Base-by-base conservation (phyloP, 2,888 invertebrate species). In the Apomyelois bistriatella region DNA sequence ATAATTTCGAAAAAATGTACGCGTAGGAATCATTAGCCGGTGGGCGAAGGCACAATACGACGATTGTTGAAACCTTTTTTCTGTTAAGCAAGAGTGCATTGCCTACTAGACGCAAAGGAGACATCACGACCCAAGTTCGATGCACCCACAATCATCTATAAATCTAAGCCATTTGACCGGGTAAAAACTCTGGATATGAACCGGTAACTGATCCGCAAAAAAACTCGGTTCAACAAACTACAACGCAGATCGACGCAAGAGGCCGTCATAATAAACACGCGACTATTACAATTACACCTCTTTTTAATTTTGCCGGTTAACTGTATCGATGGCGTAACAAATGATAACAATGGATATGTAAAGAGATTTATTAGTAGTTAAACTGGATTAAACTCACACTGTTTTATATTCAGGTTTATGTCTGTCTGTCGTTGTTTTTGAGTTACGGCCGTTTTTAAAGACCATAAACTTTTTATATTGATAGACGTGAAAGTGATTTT, bases 151-250 rank as follows among this genome's bases (percentile, higher is more conserved):
- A 58, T 55, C 58, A 55, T 53, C 61, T 65, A 70, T 74, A 72
- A 66, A 66, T 71, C 63, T 65, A 48, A 61, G 65, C 70, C 68
- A 65, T 61, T 62, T 67, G 63, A 60, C 64, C 58, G 68, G 68
- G 72, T 71, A 79, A 79, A 75, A 71, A 66, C 57, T 56, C 53
- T 46, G 60, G 57, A 61, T 59, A 58, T 48, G 37, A 68, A 80
- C 78, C 79, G 80, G 81, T 76, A 74, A 68, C 64, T 60, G 64
- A 59, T 59, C 15, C 40, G 61, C 68, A 77, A 76, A 84, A 85
- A 84, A 84, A 78, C 60, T 59, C 62, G 53, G 85, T 84, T 85
- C 85, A 84, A 82, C 72, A 79, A 79, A 83, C 85, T 77, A 56
- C 63, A 53, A 69, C 58, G 56, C 47, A 55, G 53, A 30, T 52